Percentiles rank a stretch among this genome's conserved stretches.
Evolutionary conservation across 1,140 invertebrate species (phyloP).

Genomic region (Drosophila tristis): DNA sequence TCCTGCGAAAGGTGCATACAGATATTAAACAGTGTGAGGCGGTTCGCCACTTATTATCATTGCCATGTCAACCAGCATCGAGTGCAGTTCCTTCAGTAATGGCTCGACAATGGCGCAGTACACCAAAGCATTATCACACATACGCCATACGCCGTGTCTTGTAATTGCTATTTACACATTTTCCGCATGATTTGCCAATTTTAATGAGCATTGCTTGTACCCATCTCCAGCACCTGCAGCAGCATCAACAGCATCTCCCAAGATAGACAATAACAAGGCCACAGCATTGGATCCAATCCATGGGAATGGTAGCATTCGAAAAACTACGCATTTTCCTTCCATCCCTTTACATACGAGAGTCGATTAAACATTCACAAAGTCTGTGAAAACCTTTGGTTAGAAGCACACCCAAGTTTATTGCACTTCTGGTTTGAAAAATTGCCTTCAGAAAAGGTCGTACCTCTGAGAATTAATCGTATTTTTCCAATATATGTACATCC

Average conservation of each 20-base stretch:
- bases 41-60: not conserved
- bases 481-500: constrained; percentile 4
- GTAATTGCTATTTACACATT: constrained; percentile 79
- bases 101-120: not conserved
- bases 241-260: constrained; percentile 35
- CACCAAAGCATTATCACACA: constrained; percentile 30
- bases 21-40: too few relatives aligned
- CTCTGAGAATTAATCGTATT: not conserved
- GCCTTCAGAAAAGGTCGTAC: too few relatives aligned
- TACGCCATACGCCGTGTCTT: constrained; percentile 49
- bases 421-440: too few relatives aligned
- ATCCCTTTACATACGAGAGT: too few relatives aligned
- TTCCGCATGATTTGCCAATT: constrained; percentile 78
- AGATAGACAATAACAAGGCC: constrained; percentile 59
- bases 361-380: too few relatives aligned
- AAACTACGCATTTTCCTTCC: constrained; percentile 48
- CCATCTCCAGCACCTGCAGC: constrained; percentile 46
- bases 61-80: constrained; percentile 9
- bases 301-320: constrained; percentile 14
- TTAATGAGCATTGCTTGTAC: constrained; percentile 77
- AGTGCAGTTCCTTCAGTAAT: too few relatives aligned
- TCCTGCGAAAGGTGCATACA: too few relatives aligned
- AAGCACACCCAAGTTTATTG: too few relatives aligned
- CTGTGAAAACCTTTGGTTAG: too few relatives aligned
- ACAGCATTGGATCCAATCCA: constrained; percentile 6